Base-by-base conservation (phyloP, 2,113 vertebrate genomes). In the Octodon degus region DNA sequence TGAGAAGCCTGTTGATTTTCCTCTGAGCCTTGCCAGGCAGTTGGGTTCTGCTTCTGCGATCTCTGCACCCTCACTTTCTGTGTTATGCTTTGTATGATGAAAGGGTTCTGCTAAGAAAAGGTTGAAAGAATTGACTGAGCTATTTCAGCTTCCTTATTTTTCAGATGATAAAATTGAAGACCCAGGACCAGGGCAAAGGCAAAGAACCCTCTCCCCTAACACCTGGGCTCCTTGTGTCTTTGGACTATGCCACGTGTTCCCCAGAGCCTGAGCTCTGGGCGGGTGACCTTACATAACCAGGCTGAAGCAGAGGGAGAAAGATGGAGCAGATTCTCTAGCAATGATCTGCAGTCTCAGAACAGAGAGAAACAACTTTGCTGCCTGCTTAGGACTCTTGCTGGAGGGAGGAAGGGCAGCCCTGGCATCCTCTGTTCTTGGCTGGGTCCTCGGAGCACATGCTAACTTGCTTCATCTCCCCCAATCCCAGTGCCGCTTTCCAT, bases 81-180 rank as follows among this genome's bases (percentile, higher is more conserved):
- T 5, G 20, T 55, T 65, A 19, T 16, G 9, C 60, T 80, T 27
- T 70, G 5, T 62, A 24, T 55, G 43, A 93, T 80, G 63, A 93
- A 76, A 94, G 17, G 4, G 7, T 77, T 94, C 37, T 67, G 32
- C 60, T 10, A 25, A 70, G 47, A 90, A 62, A 43, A 70, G 25
- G 2, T n/a, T 60, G 22, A 47, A 65, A 16, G 92, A 79, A 93
- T 89, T 37, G n/a, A 63, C 47, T 85, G 40, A 87, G 65, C 20
- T 63, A 60, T 83, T 91, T 95, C 58, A 95, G 25, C 34, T 92
- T 47, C 30, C 6, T 93, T 74, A 83, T 87, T 80, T 85, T 93
- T 76, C 34, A 87, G 32, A 76, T 60, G 79, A 70, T 70, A 34
- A 80, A 94, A 81, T 55, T 32, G 20, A 89, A 91, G 22, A 5